Evolutionary conservation across 2,797 vertebrate species (phyloP).

Genomic region (Ctenosaura bakeri): DNA sequence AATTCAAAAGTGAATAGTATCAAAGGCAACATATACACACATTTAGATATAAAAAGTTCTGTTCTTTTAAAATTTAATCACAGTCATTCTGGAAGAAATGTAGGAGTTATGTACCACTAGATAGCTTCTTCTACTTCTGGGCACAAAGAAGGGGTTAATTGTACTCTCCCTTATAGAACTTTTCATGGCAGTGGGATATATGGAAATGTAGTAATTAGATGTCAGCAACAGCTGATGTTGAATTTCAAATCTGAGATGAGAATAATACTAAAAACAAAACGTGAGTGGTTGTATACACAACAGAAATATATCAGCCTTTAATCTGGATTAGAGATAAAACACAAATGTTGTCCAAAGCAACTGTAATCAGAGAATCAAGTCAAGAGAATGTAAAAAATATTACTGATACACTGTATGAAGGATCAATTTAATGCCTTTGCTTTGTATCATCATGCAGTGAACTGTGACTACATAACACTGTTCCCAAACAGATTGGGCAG

Average conservation of each 20-base stretch:
- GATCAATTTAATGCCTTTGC: not conserved
- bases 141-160: not conserved
- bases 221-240: not conserved
- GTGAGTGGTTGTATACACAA: not conserved
- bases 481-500: not conserved
- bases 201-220: not conserved
- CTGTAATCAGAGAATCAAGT: not conserved
- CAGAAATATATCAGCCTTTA: not conserved
- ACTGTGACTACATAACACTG: not conserved
- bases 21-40: not conserved
- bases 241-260: constrained; percentile 6
- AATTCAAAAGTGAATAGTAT: constrained; percentile 2
- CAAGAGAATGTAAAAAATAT: not conserved
- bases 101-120: not conserved
- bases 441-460: not conserved
- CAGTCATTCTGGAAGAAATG: not conserved
- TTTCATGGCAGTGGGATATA: not conserved
- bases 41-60: not conserved
- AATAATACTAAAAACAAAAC: not conserved
- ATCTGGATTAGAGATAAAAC: constrained; percentile 34
- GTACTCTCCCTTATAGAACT: not conserved
- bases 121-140: not conserved
- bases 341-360: not conserved
- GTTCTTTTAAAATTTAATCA: not conserved
- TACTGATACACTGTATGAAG: not conserved